A percentile compares a stretch with the other conserved stretches of the same genome.
Evolutionary conservation across 2,888 invertebrate species (phyloP).

Genomic region (Andricus quercusramuli): DNA sequence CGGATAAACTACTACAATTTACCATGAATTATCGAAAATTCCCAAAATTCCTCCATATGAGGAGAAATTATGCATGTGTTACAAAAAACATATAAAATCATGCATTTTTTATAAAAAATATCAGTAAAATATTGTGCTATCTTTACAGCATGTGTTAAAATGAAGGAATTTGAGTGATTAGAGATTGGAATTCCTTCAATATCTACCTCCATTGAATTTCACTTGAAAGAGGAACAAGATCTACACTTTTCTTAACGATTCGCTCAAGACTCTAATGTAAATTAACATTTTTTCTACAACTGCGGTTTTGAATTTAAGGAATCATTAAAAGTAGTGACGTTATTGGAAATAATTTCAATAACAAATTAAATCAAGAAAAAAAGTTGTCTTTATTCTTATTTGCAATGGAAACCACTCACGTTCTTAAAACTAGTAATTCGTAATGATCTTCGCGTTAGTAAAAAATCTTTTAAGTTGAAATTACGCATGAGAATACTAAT

Average conservation of each 20-base stretch:
- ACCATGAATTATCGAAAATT: no score
- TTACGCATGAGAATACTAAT: no score
- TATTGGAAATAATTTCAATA: background rate
- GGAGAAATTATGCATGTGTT: no score
- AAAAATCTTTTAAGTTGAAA: no score
- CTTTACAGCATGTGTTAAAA: background rate
- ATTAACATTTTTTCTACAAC: background rate
- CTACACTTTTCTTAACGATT: background rate
- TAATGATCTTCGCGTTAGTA: no score
- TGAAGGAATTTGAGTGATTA: background rate
- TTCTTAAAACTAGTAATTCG: no score
- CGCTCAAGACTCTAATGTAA: background rate
- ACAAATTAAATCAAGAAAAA: background rate
- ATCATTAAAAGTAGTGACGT: background rate
- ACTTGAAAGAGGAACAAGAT: background rate
- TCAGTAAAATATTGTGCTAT: background rate
- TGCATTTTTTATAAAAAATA: background rate
- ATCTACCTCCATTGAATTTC: background rate
- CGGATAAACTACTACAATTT: no score
- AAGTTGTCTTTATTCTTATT: background rate
- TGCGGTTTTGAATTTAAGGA: background rate
- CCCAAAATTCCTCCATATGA: no score
- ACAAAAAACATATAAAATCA: no score
- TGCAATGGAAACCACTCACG: no score
- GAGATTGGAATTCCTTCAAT: background rate